Base-by-base conservation (phyloP, 2,797 vertebrate genomes). In the Ataeniobius toweri region DNA sequence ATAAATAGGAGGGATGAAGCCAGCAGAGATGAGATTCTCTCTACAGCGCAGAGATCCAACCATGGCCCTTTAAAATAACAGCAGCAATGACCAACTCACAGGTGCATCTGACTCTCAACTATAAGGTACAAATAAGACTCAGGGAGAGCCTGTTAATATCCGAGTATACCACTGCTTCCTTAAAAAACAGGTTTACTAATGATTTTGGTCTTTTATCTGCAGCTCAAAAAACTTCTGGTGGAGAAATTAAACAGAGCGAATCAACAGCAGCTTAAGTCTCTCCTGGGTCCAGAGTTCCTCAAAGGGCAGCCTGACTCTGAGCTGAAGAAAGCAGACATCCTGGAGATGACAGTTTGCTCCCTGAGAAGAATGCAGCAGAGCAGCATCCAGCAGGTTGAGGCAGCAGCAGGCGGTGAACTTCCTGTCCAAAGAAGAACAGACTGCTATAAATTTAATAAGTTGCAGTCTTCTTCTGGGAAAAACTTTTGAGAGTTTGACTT, bases 261-360 rank as follows among this genome's bases (percentile, higher is more conserved):
- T 95, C 86, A 95, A 94, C 93, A 93, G 84, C 91, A 85, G 89
- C 93, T 97, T 77, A 97, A 96, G 86, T 88, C 91, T 88, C 86
- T 97, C 18, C 91, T 96, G 91, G 91, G 91, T 85, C 90, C 94
- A 94, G 91, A 95, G 85, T 92, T 96, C 85, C 91, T 93, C 5
- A 88, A 91, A 73, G 91, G 94, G 71, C 92, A 94, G 84, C 91
- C 94, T 78, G 84, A 83, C 76, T 94, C 95, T 79, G 96, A 96
- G 91, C 91, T 96, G 87, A 95, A 96, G 89, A 96, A 96, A 91
- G 95, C 95, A 0, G 96, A 95, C 80, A 93, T 96, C 82, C 92
- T 95, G 87, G 95, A 96, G 87, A 96, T 95, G 96, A 95, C 94
- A 0, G 94, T 95, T 70, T 95, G 90, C 89, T 91, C 94, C 79